These are phyloP conservation scores for Phylloscopus whistleri DNA, from an alignment of 2,113 vertebrate genomes.

Conservation along the genomic window DNA sequence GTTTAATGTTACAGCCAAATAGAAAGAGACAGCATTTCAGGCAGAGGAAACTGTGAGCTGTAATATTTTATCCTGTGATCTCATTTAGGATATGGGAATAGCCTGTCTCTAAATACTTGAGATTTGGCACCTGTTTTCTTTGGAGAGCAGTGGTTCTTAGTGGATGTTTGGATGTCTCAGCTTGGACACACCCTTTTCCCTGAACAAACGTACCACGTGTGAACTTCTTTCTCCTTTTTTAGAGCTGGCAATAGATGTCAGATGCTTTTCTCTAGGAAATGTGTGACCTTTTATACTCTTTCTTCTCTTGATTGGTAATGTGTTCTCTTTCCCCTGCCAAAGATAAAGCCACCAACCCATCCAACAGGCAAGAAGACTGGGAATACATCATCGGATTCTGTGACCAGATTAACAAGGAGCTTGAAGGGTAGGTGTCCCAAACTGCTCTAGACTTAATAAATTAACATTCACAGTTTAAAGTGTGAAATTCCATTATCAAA, in stretches of 20 bases:
- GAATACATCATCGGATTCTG: conserved; percentile 95
- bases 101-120: neutral
- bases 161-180: neutral
- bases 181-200: neutral
- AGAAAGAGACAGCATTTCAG: neutral
- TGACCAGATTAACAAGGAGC: conserved; percentile 95
- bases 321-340: conserved; percentile 14
- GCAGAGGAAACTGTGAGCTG: neutral
- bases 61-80: neutral
- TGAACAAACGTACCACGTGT: neutral
- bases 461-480: neutral
- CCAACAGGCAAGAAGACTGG: conserved; percentile 94
- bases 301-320: neutral
- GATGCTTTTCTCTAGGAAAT: neutral
- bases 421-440: conserved; percentile 84
- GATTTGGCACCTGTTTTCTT: neutral
- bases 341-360: conserved; percentile 96
- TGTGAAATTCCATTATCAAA: neutral
- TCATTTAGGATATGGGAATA: neutral
- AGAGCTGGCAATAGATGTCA: neutral
- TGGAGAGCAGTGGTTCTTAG: neutral
- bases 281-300: neutral
- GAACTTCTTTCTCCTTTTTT: neutral
- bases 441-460: neutral
- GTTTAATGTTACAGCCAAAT: neutral